Percentiles rank a stretch among this genome's conserved stretches.
phyloP scores from a whole-genome alignment of 2,797 vertebrate genomes.

The Fistularia tabacaria region DNA sequence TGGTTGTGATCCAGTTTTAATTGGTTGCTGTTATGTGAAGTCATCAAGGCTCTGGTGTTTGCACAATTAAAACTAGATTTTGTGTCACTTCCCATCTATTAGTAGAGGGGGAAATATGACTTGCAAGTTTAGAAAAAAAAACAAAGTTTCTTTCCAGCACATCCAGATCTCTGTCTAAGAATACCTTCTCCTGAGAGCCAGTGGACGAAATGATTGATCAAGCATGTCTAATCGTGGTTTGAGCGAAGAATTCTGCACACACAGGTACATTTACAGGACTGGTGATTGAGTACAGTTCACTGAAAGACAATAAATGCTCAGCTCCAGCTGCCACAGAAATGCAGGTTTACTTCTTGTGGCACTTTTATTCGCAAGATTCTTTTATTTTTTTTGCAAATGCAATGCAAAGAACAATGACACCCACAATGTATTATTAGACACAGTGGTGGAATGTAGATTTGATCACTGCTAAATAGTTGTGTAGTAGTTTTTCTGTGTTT shows the following conservation, averaged over 20 bases:
- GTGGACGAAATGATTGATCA: constrained; percentile 52
- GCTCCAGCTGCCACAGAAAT: constrained; percentile 53
- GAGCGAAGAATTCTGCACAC: constrained; percentile 61
- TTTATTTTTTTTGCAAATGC: constrained; percentile 49
- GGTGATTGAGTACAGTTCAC: constrained; percentile 40
- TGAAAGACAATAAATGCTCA: constrained; percentile 43
- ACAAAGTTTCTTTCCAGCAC: neutral
- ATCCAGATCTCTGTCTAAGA: constrained; percentile 23
- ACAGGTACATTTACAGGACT: constrained; percentile 8
- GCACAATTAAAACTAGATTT: too few relatives aligned
- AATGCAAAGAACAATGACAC: constrained; percentile 62
- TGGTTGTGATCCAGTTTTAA: neutral
- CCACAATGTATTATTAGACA: constrained; percentile 49
- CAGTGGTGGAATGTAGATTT: constrained; percentile 55
- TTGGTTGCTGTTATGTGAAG: too few relatives aligned
- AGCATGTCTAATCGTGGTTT: constrained; percentile 67
- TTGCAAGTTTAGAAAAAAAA: too few relatives aligned
- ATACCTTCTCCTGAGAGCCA: constrained; percentile 51
- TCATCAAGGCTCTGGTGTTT: too few relatives aligned
- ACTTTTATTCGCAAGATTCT: constrained; percentile 20
- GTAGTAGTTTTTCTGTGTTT: constrained; percentile 19
- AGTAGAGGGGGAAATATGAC: too few relatives aligned
- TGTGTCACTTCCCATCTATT: too few relatives aligned
- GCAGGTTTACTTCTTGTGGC: constrained; percentile 49
- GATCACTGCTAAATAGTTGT: constrained; percentile 38